A percentile compares a stretch with the other conserved stretches of the same genome.
phyloP scores from a whole-genome alignment of 2,888 invertebrate species.

The Eupelmus urozonus region DNA sequence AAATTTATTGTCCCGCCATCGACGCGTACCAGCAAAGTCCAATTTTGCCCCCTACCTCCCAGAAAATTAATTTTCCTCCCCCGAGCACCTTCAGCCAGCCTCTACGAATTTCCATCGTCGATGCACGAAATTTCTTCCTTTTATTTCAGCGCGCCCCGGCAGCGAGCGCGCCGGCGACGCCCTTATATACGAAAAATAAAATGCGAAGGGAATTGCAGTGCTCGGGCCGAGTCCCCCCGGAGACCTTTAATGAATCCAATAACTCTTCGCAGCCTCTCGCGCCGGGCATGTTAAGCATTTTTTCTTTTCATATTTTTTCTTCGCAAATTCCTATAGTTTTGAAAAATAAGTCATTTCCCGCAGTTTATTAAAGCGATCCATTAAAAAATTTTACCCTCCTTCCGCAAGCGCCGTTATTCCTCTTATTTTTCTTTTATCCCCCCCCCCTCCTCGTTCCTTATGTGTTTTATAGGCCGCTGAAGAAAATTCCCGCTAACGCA shows the following conservation, averaged over 20 bases:
- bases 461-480: too few species aligned
- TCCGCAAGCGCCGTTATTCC: not conserved
- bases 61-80: conserved; percentile 38
- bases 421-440: not conserved
- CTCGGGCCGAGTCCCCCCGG: conserved; percentile 36
- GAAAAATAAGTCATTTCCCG: conserved; percentile 38
- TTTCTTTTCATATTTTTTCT: conserved; percentile 7
- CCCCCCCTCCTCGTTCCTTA: not conserved
- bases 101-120: conserved; percentile 42
- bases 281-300: conserved; percentile 50
- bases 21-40: conserved; percentile 18
- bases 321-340: conserved; percentile 39
- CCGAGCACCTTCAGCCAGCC: not conserved
- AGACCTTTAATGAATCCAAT: conserved; percentile 59
- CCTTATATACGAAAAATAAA: conserved; percentile 40
- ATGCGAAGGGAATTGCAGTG: conserved; percentile 48
- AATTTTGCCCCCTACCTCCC: conserved; percentile 32
- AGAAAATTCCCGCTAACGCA: conserved; percentile 7
- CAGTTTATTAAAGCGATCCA: conserved; percentile 41
- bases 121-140: conserved; percentile 38
- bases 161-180: not conserved
- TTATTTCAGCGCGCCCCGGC: not conserved
- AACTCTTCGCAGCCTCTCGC: conserved; percentile 52
- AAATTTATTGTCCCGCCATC: not conserved
- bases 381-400: conserved; percentile 39